These are phyloP conservation scores for Ennomos fuscantarius DNA, from an alignment of 2,888 invertebrate species.

Conservation along the genomic window DNA sequence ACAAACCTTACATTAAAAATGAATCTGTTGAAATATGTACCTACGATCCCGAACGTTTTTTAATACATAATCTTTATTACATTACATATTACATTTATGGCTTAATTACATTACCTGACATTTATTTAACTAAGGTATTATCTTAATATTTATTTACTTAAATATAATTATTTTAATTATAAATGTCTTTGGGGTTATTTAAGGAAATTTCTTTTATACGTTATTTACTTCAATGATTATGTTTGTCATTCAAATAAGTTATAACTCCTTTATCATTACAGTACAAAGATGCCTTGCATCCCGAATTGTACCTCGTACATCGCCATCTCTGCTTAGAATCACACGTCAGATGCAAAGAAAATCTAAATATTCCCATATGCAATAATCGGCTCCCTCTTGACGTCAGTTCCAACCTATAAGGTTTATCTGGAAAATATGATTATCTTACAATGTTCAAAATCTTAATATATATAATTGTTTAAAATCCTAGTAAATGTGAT, in stretches of 20 bases:
- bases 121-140: no score
- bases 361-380: constrained; percentile 3
- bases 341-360: constrained; percentile 8
- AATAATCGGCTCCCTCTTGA: constrained; percentile 5
- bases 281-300: constrained; percentile 14
- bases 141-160: no score
- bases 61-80: no score
- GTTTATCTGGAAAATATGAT: neutral
- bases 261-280: constrained; percentile 3
- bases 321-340: constrained; percentile 14
- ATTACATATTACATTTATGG: no score
- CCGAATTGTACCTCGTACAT: constrained; percentile 8
- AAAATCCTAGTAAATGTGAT: no score
- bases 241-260: neutral
- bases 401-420: neutral
- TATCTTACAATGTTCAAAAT: neutral
- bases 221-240: constrained; percentile 7
- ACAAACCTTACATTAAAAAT: no score
- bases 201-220: no score
- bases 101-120: no score
- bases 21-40: no score
- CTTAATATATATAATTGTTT: neutral
- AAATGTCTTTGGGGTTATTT: no score
- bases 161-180: no score
- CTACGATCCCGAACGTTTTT: no score